A percentile compares a stretch with the other conserved stretches of the same genome.
phyloP scores from a whole-genome alignment of 2,113 vertebrate genomes.

The Planiliza haematocheilus region DNA sequence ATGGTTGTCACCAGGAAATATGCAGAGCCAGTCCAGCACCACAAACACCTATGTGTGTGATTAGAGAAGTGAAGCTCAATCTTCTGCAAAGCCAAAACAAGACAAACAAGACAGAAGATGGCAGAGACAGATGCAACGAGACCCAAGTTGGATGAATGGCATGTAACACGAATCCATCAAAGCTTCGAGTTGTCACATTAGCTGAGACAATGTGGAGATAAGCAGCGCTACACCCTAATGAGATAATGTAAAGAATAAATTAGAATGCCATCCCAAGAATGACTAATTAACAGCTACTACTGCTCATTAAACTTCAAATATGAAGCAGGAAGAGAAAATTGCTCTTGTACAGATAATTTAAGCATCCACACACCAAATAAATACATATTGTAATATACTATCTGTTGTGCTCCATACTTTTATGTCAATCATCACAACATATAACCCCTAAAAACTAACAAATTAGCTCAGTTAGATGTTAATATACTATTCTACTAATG shows the following conservation, averaged over 20 bases:
- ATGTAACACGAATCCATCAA: constrained; percentile 12
- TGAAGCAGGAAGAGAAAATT: no score
- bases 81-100: neutral
- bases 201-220: no score
- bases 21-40: neutral
- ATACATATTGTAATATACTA: neutral
- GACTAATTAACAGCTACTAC: constrained; percentile 12
- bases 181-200: neutral
- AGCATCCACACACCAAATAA: neutral
- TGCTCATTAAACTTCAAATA: constrained; percentile 14
- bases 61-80: constrained; percentile 18
- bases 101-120: constrained; percentile 10
- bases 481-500: neutral
- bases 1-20: constrained; percentile 17
- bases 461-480: neutral
- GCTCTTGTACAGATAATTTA: no score
- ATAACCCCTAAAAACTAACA: neutral
- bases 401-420: neutral
- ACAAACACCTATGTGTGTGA: constrained; percentile 20
- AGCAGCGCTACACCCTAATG: neutral
- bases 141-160: neutral
- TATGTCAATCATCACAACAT: neutral
- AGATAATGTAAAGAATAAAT: constrained; percentile 35
- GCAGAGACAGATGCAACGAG: neutral
- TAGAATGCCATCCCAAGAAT: constrained; percentile 18